Evolutionary conservation across 2,888 invertebrate genomes (phyloP).

Genomic region (Thereva nobilitata): DNA sequence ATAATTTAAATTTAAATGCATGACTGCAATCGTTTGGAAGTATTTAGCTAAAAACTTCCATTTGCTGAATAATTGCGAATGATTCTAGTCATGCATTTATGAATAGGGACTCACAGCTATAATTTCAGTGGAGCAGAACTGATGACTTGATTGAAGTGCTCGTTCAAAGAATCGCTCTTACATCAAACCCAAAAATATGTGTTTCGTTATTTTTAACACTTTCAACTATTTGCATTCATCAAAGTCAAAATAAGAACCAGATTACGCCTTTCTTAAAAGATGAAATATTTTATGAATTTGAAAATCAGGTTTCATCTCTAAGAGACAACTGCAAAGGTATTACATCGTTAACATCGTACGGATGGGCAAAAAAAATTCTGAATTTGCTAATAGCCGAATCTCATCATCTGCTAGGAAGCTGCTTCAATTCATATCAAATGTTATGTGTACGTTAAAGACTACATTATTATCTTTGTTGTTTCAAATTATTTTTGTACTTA

Average conservation of each 20-base stretch:
- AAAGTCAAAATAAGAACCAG: neutral
- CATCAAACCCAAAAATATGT: constrained; percentile 46
- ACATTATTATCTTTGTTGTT: neutral
- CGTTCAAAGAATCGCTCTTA: constrained; percentile 49
- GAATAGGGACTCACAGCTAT: too few species aligned
- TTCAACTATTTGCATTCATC: constrained; percentile 4
- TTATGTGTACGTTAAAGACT: neutral
- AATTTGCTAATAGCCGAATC: constrained; percentile 51
- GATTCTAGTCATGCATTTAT: too few species aligned
- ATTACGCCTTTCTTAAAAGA: neutral
- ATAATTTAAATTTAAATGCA: neutral
- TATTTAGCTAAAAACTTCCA: neutral
- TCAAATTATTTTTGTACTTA: constrained; percentile 14
- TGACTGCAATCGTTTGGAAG: neutral
- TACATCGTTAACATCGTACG: constrained; percentile 45
- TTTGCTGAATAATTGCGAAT: neutral
- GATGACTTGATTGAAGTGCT: constrained; percentile 54
- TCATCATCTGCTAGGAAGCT: constrained; percentile 34
- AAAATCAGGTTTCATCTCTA: neutral
- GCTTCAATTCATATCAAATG: neutral
- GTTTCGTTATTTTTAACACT: constrained; percentile 46
- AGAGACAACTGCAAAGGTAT: constrained; percentile 3
- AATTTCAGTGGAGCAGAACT: constrained; percentile 52
- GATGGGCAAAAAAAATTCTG: constrained; percentile 53
- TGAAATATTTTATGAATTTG: neutral